Base-by-base conservation (phyloP, 23 tunicate species). In the Diplosoma virens region DNA sequence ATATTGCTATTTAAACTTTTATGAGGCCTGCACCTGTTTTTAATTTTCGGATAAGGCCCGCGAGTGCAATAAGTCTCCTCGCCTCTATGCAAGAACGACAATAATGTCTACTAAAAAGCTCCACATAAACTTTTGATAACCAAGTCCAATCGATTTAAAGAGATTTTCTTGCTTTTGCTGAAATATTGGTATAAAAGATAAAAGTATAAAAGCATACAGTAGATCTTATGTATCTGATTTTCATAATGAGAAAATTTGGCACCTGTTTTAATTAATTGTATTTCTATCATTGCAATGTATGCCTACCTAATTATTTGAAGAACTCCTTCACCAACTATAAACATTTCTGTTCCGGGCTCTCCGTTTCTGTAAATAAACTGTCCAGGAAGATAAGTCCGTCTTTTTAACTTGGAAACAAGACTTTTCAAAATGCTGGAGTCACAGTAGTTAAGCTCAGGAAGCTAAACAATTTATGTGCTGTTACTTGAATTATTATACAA, bases 301-400 rank as follows among this genome's bases (percentile, higher is more conserved):
- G 32, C 60, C 29, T 48, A 89, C 96, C 82, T 89, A 45, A 89
- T 59, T 11, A 67, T 37, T 54, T 89, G 88, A 11, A 89, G 87
- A 16, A 78, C 32, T 47, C 96, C 96, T 58, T 82, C 87, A 0
- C 88, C 84, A 23, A 89, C 96, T 33, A 89, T 82, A 52, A 56
- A 89, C 82, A 89, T 77, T 21, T 89, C 96, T 6, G 71, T 60
- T 1, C 84, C 88, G 0, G 75, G 58, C 26, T 89, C 96, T 1
- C 96, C 96, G 45, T 84, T 82, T 60, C 31, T 78, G 36, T 82
- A 89, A 33, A 89, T 84, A 47, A 83, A 82, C 76, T 89, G 96
- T 34, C 96, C 96, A 4, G 96, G 96, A 28, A 89, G 84, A 45
- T 58, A 89, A 3, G 80, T 70, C 33, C 82, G 11, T 9, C 96